These are phyloP conservation scores for Yasuhikotakia modesta DNA, from an alignment of 2,797 vertebrate species.

Conservation along the genomic window DNA sequence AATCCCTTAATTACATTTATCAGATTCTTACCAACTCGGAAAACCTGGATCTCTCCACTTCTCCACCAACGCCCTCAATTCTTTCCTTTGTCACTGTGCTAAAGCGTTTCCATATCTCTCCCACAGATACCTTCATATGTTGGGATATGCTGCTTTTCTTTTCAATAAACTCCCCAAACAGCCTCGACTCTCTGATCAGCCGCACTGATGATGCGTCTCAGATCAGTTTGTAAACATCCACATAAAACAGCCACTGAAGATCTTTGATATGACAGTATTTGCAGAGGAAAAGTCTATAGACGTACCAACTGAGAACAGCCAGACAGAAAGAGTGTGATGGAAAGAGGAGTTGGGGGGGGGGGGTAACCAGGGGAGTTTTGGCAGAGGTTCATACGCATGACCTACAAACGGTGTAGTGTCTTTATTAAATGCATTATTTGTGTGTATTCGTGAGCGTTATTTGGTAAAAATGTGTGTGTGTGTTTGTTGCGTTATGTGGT, in stretches of 20 bases:
- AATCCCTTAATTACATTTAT: constrained; percentile 42
- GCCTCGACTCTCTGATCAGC: constrained; percentile 46
- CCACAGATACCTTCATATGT: constrained; percentile 26
- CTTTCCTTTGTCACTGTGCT: constrained; percentile 35
- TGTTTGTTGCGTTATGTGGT: constrained; percentile 6
- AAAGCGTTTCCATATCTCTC: constrained; percentile 32
- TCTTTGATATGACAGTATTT: constrained; percentile 53
- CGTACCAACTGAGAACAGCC: constrained; percentile 37
- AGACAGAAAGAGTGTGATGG: constrained; percentile 35
- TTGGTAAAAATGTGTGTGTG: constrained; percentile 18
- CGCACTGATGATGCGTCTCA: constrained; percentile 48
- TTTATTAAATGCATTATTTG: constrained; percentile 71
- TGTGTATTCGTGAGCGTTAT: constrained; percentile 42
- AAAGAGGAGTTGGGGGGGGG: constrained; percentile 2
- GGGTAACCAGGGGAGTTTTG: constrained; percentile 71
- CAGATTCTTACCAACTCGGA: constrained; percentile 28
- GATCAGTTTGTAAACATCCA: constrained; percentile 51
- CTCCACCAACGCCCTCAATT: constrained; percentile 34
- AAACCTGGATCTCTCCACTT: constrained; percentile 42
- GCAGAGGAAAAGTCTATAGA: constrained; percentile 46
- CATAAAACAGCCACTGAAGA: constrained; percentile 40
- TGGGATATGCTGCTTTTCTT: constrained; percentile 34
- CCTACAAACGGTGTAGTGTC: constrained; percentile 78
- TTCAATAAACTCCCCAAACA: constrained; percentile 44
- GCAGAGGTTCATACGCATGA: constrained; percentile 77